A percentile compares a stretch with the other conserved stretches of the same genome.
These are phyloP conservation scores for Trichomycterus rosablanca DNA, from an alignment of 2,113 vertebrate species.

Conservation along the genomic window DNA sequence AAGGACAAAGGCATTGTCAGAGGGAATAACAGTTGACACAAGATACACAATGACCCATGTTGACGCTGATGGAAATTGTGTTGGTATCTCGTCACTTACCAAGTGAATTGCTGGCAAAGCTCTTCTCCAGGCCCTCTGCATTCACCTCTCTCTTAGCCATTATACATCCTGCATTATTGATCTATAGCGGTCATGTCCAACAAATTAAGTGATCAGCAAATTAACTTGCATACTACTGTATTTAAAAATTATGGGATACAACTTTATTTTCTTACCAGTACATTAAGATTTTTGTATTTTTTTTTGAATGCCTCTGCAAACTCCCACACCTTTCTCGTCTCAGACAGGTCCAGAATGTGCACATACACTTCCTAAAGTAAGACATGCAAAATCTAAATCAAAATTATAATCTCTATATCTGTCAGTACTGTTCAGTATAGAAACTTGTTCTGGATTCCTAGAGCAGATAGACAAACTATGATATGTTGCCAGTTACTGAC, in stretches of 20 bases:
- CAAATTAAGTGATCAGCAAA: not conserved
- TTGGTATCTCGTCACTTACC: too few species aligned
- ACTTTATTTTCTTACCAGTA: slow-evolving; percentile 58
- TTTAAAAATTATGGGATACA: not conserved
- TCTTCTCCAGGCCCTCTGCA: slow-evolving; percentile 68
- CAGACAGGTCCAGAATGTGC: slow-evolving; percentile 71
- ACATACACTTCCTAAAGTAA: slow-evolving; percentile 67
- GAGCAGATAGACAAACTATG: too few species aligned
- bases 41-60: too few species aligned
- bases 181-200: slow-evolving; percentile 49
- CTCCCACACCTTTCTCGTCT: slow-evolving; percentile 74
- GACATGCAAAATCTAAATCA: not conserved
- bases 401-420: not conserved
- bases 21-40: too few species aligned
- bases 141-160: slow-evolving; percentile 70
- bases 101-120: slow-evolving; percentile 70
- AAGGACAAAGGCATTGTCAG: not conserved
- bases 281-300: slow-evolving; percentile 72
- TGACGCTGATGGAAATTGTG: too few species aligned
- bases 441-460: too few species aligned
- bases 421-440: not conserved
- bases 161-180: slow-evolving; percentile 72
- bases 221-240: not conserved
- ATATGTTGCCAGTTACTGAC: too few species aligned
- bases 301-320: slow-evolving; percentile 71